Percentiles rank a stretch among this genome's conserved stretches.
These are phyloP conservation scores for Allygus modestus DNA, from an alignment of 2,888 invertebrate genomes.

Conservation along the genomic window DNA sequence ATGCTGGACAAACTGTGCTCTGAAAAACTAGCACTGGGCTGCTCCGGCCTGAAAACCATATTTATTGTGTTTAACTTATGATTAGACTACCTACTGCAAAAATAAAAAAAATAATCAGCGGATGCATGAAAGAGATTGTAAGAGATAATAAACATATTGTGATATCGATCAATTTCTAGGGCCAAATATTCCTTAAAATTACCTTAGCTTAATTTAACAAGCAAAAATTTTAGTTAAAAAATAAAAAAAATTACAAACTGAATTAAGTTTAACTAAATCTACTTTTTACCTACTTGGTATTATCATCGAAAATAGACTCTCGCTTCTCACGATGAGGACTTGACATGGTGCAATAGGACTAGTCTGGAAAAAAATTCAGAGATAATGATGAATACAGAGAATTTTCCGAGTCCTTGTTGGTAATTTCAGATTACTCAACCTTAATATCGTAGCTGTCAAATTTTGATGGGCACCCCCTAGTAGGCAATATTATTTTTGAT, in stretches of 20 bases:
- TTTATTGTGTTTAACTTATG: background rate
- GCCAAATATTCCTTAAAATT: background rate
- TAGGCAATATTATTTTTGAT: no score
- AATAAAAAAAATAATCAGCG: background rate
- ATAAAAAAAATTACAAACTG: background rate
- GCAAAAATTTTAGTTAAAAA: background rate
- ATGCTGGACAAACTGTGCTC: constrained; percentile 69
- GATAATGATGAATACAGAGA: no score
- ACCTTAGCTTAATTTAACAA: background rate
- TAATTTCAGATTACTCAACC: no score
- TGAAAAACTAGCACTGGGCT: constrained; percentile 67
- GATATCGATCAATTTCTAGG: no score
- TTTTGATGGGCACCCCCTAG: no score
- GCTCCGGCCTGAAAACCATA: constrained; percentile 19
- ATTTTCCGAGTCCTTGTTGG: no score
- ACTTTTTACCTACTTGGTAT: constrained; percentile 14
- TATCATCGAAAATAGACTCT: constrained; percentile 25
- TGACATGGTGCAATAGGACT: background rate
- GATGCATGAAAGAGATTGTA: no score
- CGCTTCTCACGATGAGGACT: constrained; percentile 18
- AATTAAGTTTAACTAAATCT: no score
- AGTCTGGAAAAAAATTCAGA: no score
- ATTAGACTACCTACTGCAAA: background rate
- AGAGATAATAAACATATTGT: background rate
- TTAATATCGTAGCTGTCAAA: no score